Conservation (phyloP, 2,797 vertebrate species). For the Phalanger gymnotis region DNA sequence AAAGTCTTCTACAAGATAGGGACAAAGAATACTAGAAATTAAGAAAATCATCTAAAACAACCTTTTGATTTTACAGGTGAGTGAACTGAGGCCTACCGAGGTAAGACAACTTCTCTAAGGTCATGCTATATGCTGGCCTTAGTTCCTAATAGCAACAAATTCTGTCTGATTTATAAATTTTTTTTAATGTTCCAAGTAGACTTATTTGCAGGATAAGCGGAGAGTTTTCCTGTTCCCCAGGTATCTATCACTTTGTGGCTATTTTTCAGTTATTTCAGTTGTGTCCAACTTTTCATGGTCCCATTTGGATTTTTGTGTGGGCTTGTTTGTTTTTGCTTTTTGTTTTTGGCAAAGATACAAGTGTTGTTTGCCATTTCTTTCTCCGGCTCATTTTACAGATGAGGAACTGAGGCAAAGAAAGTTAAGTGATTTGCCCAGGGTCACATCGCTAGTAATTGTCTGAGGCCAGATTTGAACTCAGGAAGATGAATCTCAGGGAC, state of each 20-base stretch:
- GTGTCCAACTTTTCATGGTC: background rate
- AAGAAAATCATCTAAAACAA: background rate
- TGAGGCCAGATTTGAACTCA: background rate
- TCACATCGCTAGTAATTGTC: background rate
- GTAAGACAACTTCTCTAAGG: constrained; percentile 8
- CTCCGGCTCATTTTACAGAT: background rate
- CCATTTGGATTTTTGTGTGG: background rate
- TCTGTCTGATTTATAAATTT: constrained; percentile 3
- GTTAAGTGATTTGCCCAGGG: background rate
- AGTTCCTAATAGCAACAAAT: background rate
- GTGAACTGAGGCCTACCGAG: background rate
- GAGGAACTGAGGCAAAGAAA: background rate
- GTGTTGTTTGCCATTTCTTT: background rate
- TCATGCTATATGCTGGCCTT: background rate
- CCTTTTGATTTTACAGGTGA: background rate
- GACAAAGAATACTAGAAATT: background rate
- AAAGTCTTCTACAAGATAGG: background rate
- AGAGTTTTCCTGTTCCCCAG: background rate
- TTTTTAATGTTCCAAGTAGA: background rate
- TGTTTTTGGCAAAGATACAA: background rate
- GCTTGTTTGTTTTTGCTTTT: background rate
- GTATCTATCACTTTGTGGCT: background rate
- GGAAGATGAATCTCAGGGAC: background rate
- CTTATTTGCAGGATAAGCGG: background rate
- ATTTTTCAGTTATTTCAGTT: background rate